Evolutionary conservation across 2,113 vertebrate genomes (phyloP), one percentile per base, ranked within the genome.

Genomic region (Leucopsar rothschildi): DNA sequence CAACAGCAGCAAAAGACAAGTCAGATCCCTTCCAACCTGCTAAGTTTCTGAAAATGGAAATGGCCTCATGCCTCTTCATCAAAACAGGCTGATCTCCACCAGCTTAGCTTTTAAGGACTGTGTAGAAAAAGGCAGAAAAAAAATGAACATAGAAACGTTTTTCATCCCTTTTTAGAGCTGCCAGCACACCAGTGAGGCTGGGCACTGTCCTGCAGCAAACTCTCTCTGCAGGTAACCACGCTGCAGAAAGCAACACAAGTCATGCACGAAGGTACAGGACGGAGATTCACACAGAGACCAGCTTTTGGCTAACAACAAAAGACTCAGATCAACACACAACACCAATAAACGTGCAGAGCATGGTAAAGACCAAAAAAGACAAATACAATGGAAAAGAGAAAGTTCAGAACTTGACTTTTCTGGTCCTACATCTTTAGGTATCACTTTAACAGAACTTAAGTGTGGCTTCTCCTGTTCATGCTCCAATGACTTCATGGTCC

Each of bases 261-360:
- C 91, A 90, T 60, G 96, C 73, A 18, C 3, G 0, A 45, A 75
- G 22, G 52, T 75, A 84, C 84, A 55, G 95, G 86, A 88, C 31
- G 0, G 70, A n/a, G 64, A 72, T 17, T 88, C 73, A 50, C 19
- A 76, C 10, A 5, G n/a, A 66, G 42, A 92, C 83, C 82, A 70
- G 80, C 93, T 93, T 85, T 80, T 94, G 35, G 71, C 59, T 86
- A 63, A 88, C 75, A 73, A 94, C 86, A 63, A 25, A 87, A 65
- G 79, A 94, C 61, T 77, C 2, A 2, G 33, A 24, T 57, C 80
- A 89, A 97, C 77, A 68, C 85, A 95, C 84, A 77, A 97, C 93
- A 97, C 81, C 86, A 55, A 92, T 76, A 95, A 91, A 96, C 98
- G 96, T 98, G 98, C 98, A 98, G 72, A 97, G 83, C 90, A 65